Conservation (phyloP, 2,888 invertebrate species). For the Mylabris sibirica region DNA sequence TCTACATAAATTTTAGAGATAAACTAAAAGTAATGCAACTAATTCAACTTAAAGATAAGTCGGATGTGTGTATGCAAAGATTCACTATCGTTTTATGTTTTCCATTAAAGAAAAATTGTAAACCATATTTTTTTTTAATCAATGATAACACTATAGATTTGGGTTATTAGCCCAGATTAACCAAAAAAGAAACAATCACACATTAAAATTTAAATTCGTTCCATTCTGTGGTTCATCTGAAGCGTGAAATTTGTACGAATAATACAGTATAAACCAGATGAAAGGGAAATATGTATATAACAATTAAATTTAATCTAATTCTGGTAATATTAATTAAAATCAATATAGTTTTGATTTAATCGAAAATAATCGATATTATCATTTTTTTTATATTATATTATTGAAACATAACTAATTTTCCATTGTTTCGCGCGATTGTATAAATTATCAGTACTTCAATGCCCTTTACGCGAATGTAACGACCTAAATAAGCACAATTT, state of each 20-base stretch:
- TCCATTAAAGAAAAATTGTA: background rate
- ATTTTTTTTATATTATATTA: background rate
- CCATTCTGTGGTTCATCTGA: background rate
- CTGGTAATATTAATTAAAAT: background rate
- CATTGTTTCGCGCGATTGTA: background rate
- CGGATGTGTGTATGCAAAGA: background rate
- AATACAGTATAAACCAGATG: background rate
- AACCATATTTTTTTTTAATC: background rate
- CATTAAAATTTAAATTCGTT: background rate
- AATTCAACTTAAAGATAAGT: background rate
- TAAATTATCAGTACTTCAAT: background rate
- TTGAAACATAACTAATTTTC: background rate
- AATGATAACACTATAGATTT: background rate
- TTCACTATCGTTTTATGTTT: background rate
- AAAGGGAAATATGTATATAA: background rate
- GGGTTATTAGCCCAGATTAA: background rate
- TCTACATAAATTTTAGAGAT: background rate
- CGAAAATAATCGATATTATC: background rate
- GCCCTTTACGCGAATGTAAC: background rate
- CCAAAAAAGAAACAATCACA: background rate
- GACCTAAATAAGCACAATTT: conserved; percentile 2
- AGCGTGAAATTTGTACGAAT: background rate
- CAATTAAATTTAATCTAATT: background rate
- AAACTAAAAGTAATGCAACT: background rate
- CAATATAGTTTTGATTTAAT: background rate